phyloP scores from a whole-genome alignment of 2,113 vertebrate genomes.

The Sprattus sprattus region DNA sequence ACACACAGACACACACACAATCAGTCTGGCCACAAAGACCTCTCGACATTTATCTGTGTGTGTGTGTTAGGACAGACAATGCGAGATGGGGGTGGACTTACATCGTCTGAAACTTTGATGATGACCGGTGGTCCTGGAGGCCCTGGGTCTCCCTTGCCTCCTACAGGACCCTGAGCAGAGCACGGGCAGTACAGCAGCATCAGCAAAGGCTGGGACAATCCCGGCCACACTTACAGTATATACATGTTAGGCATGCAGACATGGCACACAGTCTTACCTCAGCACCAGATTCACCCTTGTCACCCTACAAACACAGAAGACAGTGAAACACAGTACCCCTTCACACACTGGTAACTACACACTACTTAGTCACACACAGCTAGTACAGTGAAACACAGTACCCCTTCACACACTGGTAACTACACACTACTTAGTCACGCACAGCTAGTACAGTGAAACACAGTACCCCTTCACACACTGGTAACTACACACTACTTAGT shows the following conservation, averaged over 20 bases:
- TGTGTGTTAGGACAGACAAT: neutral
- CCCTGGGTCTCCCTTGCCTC: constrained; percentile 70
- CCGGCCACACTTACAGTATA: neutral
- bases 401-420: neutral
- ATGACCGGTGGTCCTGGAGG: constrained; percentile 69
- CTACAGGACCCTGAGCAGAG: constrained; percentile 66
- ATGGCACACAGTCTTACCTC: constrained; percentile 57
- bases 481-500: neutral
- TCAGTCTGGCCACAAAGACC: too few relatives aligned
- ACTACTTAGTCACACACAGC: neutral
- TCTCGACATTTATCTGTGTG: neutral
- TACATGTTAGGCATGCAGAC: neutral
- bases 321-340: neutral
- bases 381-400: neutral
- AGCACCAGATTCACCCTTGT: constrained; percentile 64
- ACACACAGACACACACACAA: neutral
- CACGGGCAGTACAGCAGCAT: neutral
- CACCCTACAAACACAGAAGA: constrained; percentile 61
- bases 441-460: neutral
- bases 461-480: neutral
- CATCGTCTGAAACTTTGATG: constrained; percentile 60
- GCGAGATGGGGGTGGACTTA: constrained; percentile 36
- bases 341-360: neutral
- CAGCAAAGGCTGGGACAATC: too few relatives aligned
- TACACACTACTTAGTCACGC: neutral